These are phyloP conservation scores for Acyrthosiphon pisum DNA, from an alignment of 1,140 invertebrate genomes.

Conservation along the genomic window DNA sequence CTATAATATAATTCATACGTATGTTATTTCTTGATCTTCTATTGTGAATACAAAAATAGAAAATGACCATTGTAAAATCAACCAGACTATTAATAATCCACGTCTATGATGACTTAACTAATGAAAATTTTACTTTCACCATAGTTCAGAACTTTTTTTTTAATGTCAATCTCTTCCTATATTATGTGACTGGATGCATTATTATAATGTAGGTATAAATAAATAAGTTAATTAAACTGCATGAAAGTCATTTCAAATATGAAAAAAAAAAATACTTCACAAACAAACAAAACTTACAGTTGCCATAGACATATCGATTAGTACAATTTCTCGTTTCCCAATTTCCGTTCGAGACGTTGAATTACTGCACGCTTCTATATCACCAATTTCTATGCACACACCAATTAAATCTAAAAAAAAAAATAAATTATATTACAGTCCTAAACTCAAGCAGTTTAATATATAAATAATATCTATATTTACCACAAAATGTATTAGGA, in stretches of 20 bases:
- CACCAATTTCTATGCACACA: slow-evolving; percentile 26
- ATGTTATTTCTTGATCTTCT: not conserved
- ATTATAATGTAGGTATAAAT: not conserved
- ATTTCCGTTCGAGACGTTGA: not conserved
- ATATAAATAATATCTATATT: not conserved
- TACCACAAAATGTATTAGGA: slow-evolving; percentile 52
- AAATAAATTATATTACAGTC: not conserved
- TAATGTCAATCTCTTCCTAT: no score
- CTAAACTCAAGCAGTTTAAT: not conserved
- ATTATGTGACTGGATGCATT: no score
- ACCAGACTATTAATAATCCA: not conserved
- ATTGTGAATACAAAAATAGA: not conserved
- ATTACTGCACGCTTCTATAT: slow-evolving; percentile 38
- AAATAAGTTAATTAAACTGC: not conserved
- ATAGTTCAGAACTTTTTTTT: not conserved
- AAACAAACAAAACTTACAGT: slow-evolving; percentile 8
- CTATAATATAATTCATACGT: not conserved
- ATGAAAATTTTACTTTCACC: not conserved
- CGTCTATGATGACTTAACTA: not conserved
- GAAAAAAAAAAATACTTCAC: not conserved
- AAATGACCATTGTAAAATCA: not conserved
- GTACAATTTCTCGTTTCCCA: slow-evolving; percentile 40
- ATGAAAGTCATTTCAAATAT: not conserved
- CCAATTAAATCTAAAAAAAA: slow-evolving; percentile 52
- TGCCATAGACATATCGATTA: slow-evolving; percentile 42